These are phyloP conservation scores for Megaptera novaeangliae DNA, from an alignment of 2,113 vertebrate species.

Conservation along the genomic window DNA sequence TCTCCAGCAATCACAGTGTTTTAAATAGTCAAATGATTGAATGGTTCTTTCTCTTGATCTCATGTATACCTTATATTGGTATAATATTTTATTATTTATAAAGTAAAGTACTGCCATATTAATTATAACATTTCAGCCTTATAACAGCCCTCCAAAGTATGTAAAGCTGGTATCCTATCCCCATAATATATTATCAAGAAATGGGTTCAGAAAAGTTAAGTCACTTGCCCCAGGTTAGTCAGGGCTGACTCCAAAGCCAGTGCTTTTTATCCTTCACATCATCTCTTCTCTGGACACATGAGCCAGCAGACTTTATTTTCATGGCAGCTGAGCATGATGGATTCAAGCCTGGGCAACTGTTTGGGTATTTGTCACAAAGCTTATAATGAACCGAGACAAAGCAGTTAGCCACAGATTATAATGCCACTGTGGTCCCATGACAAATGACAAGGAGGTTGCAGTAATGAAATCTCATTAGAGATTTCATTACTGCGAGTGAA, in stretches of 20 bases:
- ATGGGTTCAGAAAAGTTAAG: background rate
- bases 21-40: background rate
- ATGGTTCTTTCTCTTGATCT: background rate
- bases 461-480: constrained; percentile 61
- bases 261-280: background rate
- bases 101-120: background rate
- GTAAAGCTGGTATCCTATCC: background rate
- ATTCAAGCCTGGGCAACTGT: background rate
- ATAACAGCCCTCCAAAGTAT: background rate
- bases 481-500: constrained; percentile 32
- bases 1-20: background rate
- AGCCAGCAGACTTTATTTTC: background rate
- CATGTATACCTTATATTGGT: background rate
- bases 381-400: constrained; percentile 54
- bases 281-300: background rate
- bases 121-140: background rate
- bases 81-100: background rate
- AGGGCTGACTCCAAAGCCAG: background rate
- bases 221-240: background rate
- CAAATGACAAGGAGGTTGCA: constrained; percentile 42
- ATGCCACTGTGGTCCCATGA: constrained; percentile 46
- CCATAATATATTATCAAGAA: background rate
- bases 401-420: constrained; percentile 50
- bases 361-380: constrained; percentile 23
- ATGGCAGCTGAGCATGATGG: background rate